phyloP scores from a whole-genome alignment of 2,113 vertebrate species.

The Scomber japonicus region DNA sequence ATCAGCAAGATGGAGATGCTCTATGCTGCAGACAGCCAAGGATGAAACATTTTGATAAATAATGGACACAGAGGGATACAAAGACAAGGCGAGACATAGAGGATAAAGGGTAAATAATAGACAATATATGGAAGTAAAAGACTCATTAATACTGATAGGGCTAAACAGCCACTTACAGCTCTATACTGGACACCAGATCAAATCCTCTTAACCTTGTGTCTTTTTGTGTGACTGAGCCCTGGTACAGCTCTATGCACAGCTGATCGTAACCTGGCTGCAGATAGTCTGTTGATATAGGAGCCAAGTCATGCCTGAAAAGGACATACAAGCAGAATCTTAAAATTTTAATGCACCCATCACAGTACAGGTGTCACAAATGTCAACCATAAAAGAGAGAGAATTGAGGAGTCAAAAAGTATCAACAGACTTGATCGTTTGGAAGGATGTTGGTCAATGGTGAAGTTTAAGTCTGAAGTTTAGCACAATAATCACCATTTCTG shows the following conservation, averaged over 20 bases:
- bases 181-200: slow-evolving; percentile 92
- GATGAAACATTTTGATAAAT: background rate
- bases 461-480: too few relatives aligned
- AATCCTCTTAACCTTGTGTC: slow-evolving; percentile 92
- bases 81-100: background rate
- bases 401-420: background rate
- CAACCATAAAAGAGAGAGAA: too few relatives aligned
- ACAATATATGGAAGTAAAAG: background rate
- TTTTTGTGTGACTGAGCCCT: slow-evolving; percentile 91
- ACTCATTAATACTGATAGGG: background rate
- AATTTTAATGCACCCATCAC: background rate
- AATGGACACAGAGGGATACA: background rate
- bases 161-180: slow-evolving; percentile 88
- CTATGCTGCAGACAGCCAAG: slow-evolving; percentile 86
- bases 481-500: too few relatives aligned
- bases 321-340: background rate
- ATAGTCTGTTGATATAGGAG: slow-evolving; percentile 88
- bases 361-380: background rate
- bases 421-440: too few relatives aligned
- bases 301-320: slow-evolving; percentile 84
- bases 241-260: slow-evolving; percentile 89
- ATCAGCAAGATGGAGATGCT: slow-evolving; percentile 89
- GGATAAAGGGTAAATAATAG: rapidly evolving
- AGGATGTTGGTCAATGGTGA: too few relatives aligned
- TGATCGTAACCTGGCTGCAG: slow-evolving; percentile 86